Base-by-base conservation (phyloP, 2,888 invertebrate species). In the Caradrina clavipalpis region DNA sequence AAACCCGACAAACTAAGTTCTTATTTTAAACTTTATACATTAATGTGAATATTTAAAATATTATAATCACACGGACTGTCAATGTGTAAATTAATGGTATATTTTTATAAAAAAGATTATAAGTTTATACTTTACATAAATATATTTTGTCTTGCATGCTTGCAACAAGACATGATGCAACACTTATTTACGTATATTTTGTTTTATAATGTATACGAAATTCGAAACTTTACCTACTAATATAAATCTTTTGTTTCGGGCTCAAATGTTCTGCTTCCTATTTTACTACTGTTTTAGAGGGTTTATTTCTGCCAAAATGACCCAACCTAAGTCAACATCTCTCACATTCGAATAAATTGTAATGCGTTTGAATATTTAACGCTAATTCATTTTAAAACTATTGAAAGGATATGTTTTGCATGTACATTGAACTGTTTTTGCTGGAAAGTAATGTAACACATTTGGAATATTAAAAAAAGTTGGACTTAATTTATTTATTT, bases 181-280 rank as follows among this genome's bases (percentile, higher is more conserved):
- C 15, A 13, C 8, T 17, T 39, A 22, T n/a, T 53, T 75, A 75
- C 42, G 73, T 53, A 58, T 19, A 13, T 61, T 56, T 61, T n/a
- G 42, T 26, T n/a, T 47, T 54, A 4, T 45, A 45, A 10, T 11
- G 57, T 76, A 61, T 76, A 69, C 35, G 42, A 55, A 50, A 55
- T 39, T 19, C 35, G 42, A 55, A 50, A 55, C 49, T 19, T n/a
- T 39, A 69, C 13, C 15, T 21, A 45, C 0, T 19, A 39, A 22
- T 49, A 10, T 76, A n/a, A 49, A 55, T 76, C 5, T 3, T 1
- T 35, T 21, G 31, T 49, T 31, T 10, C 0, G 47, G 57, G 13
- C 13, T 69, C 1, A 13, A 53, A 50, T 45, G 50, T 35, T 10
- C 8, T 53, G 56, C 51, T 71, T 59, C 47, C 10, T 50, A 26